Base-by-base conservation (phyloP, 2,888 invertebrate genomes). In the Harmothoe impar region DNA sequence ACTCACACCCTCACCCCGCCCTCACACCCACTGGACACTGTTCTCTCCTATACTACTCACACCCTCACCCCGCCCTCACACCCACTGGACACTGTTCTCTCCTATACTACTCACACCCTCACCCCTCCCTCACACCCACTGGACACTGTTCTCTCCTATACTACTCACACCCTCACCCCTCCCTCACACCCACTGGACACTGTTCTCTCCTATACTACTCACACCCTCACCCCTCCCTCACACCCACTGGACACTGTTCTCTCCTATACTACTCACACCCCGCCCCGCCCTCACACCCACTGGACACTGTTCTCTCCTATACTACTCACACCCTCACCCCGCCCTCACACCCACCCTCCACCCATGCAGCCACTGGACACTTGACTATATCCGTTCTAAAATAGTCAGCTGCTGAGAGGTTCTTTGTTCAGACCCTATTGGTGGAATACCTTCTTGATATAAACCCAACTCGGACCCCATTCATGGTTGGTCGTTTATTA, bases 41-140 rank as follows among this genome's bases (percentile, higher is more conserved):
- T 31, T 10, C 77, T 5, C 77, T n/a, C 62, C 25, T 81, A 31
- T n/a, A 31, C 81, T 81, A 31, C 43, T 81, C 81, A 35, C 20
- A 81, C 81, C 72, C 29, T n/a, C 81, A 35, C 81, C 81, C 72
- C 81, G n/a, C n/a, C n/a, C n/a, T n/a, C n/a, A n/a, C n/a, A n/a
- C n/a, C n/a, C n/a, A n/a, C n/a, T 81, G 17, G 7, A 68, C 68
- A 68, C 35, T 31, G 31, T 33, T 7, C 25, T 43, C 10, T 33
- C 81, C 43, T 33, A 15, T 81, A 43, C 85, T 81, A n/a, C 85
- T 51, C 85, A 17, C 54, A 43, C 85, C 43, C 81, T 23, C 3
- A 25, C 81, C 7, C 81, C 29, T 31, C 33, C 3, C 43, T 81
- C n/a, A n/a, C n/a, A n/a, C n/a, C 33, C 23, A 10, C 23, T 72